These are phyloP conservation scores for Archocentrus centrarchus DNA, from an alignment of 2,113 vertebrate species.

Conservation along the genomic window DNA sequence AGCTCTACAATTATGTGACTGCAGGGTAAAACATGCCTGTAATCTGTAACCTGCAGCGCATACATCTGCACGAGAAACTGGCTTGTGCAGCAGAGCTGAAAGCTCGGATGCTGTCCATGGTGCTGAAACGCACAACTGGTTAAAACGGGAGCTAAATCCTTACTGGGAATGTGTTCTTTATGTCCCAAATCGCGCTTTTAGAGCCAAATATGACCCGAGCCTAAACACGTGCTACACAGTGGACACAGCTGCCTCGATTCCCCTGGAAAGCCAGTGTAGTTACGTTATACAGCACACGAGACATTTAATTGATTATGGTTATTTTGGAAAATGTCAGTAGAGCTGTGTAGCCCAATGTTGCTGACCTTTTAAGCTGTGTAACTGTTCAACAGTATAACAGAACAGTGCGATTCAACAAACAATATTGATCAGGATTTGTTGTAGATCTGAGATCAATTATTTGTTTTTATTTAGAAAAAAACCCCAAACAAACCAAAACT, in stretches of 20 bases:
- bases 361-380: constrained; percentile 71
- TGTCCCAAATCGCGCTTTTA: neutral
- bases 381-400: constrained; percentile 40
- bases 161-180: neutral
- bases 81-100: constrained; percentile 1
- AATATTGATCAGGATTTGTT: constrained; percentile 52
- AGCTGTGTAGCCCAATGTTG: constrained; percentile 49
- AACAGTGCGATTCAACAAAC: constrained; percentile 45
- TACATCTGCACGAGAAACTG: neutral
- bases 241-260: constrained; percentile 50
- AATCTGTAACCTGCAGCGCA: constrained; percentile 8
- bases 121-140: constrained; percentile 60
- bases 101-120: constrained; percentile 63
- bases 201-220: constrained; percentile 16
- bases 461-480: neutral
- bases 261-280: constrained; percentile 41
- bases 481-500: neutral
- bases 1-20: constrained; percentile 3
- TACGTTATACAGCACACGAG: constrained; percentile 52
- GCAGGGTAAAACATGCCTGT: neutral
- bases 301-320: constrained; percentile 74
- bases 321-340: constrained; percentile 75
- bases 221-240: constrained; percentile 42
- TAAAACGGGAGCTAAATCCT: neutral
- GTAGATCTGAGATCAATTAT: constrained; percentile 31